Conservation (phyloP, 2,113 vertebrate species). For the human region GRCh38 chrX:90044001-90044500, state of each 20-base stretch:
- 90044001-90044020: constrained; percentile 72
- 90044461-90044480: neutral
- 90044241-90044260: neutral
- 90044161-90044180: constrained; percentile 68
- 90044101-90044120: constrained; percentile 72
- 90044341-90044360: neutral
- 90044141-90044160: constrained; percentile 68
- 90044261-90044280: neutral
- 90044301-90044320: neutral
- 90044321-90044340: neutral
- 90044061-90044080: neutral
- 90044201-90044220: constrained; percentile 64
- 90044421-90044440: too few relatives aligned
- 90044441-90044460: neutral
- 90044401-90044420: too few relatives aligned
- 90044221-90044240: constrained; percentile 56
- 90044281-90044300: neutral
- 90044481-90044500: neutral
- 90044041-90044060: neutral
- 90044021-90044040: constrained; percentile 77
- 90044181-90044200: constrained; percentile 64
- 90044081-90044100: constrained; percentile 76
- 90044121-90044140: constrained; percentile 66
- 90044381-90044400: too few relatives aligned
- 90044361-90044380: neutral